Base-by-base conservation (phyloP, 1,140 invertebrate genomes). In the Homalodisca vitripennis region DNA sequence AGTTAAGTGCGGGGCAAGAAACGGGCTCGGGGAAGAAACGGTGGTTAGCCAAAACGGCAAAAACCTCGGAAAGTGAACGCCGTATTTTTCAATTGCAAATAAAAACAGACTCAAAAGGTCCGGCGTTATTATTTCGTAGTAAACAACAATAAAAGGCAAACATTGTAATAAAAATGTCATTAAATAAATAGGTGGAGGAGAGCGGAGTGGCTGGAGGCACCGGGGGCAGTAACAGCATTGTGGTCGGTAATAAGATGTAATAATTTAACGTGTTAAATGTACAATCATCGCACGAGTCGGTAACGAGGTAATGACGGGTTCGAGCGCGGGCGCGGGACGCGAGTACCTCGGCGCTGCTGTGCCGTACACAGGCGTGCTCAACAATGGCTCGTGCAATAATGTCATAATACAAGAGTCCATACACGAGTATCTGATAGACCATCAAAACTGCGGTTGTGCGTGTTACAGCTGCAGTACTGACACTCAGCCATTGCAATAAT, bases 101-200 rank as follows among this genome's bases (percentile, higher is more conserved):
- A 60, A 60, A 60, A 60, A 60, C 55, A 60, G 55, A 60, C 55
- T 60, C 55, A 60, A 60, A 60, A 30, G 55, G 55, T 27, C 24
- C 55, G 55, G 3, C 55, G 55, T 60, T 60, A 60, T 60, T 60
- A 60, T 60, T 60, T 60, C 55, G 55, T 60, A 60, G 55, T 60
- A 60, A 60, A 60, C 55, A 60, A 60, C 55, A 30, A 60, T 60
- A 60, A 60, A 60, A 60, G 55, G 55, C 55, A 60, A 60, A 60
- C 55, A 60, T 60, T 60, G 55, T 60, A 60, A 60, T 60, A 60
- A 60, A 60, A 60, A 22, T 60, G 55, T 60, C 14, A 60, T 60
- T 22, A 60, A 60, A 60, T 60, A 60, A 60, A 60, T 60, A 60
- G 55, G 55, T 27, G 12, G 34, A 6, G 34, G 6, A n/a, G n/a